These are phyloP conservation scores for Circaetus cinerascens DNA, from an alignment of 2,113 vertebrate species.

Conservation along the genomic window DNA sequence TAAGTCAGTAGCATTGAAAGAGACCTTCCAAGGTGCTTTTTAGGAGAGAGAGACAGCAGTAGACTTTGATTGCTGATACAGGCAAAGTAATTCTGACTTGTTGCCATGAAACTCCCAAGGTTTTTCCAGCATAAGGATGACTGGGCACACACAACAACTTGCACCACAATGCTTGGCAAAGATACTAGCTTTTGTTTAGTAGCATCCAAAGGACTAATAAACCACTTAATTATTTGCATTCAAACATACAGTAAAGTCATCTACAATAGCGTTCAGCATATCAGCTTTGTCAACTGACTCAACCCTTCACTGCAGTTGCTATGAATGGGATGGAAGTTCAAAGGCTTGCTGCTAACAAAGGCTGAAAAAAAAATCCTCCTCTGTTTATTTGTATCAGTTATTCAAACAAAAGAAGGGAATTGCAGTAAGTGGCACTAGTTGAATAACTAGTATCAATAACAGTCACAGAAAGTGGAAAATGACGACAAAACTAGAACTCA, in stretches of 20 bases:
- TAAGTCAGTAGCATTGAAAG: background rate
- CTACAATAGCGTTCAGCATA: fast-evolving
- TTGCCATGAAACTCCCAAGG: background rate
- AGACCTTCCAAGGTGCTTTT: background rate
- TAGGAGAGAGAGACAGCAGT: background rate
- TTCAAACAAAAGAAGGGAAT: background rate
- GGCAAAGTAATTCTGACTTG: background rate
- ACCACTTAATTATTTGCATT: background rate
- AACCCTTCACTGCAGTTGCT: background rate
- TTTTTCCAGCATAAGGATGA: background rate
- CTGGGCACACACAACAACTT: background rate
- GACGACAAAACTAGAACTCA: fast-evolving
- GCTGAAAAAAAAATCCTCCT: background rate
- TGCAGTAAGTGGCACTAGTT: background rate
- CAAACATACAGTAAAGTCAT: background rate
- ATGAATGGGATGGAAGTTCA: background rate
- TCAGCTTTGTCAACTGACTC: background rate
- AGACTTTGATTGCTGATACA: background rate
- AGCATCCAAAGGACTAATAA: background rate
- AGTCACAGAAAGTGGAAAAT: background rate
- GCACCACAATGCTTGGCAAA: background rate
- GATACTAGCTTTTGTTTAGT: background rate
- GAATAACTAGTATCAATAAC: background rate
- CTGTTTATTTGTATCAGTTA: background rate
- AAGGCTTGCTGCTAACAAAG: background rate